Evolutionary conservation across 1,140 invertebrate genomes (phyloP).

Genomic region (Leptopilina boulardi): DNA sequence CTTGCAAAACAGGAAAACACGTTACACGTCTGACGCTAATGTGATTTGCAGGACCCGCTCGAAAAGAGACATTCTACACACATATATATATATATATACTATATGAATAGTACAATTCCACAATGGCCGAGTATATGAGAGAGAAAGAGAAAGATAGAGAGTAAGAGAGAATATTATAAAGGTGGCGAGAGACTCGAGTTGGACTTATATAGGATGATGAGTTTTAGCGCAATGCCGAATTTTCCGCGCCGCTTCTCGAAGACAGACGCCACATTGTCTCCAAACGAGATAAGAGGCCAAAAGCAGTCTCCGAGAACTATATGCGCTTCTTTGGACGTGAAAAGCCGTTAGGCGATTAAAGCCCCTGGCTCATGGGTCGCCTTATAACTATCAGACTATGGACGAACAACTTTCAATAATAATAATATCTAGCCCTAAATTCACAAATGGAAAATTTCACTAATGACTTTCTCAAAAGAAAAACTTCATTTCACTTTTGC

Average conservation of each 20-base stretch:
- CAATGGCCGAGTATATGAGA: slow-evolving; percentile 32
- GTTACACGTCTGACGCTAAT: slow-evolving; percentile 61
- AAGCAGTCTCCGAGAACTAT: neutral
- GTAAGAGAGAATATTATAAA: slow-evolving; percentile 20
- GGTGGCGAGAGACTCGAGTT: slow-evolving; percentile 13
- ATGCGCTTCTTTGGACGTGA: slow-evolving; percentile 30
- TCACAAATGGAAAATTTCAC: neutral
- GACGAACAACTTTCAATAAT: slow-evolving; percentile 26
- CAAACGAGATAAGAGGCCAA: slow-evolving; percentile 32
- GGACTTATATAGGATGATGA: slow-evolving; percentile 43
- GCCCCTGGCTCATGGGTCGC: slow-evolving; percentile 33
- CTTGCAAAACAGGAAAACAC: slow-evolving; percentile 67
- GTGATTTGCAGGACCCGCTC: slow-evolving; percentile 61
- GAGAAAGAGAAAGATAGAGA: slow-evolving; percentile 32
- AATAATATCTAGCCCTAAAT: neutral
- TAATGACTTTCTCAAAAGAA: neutral
- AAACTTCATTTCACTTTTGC: neutral
- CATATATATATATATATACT: too few species aligned
- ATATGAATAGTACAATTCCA: slow-evolving; percentile 32
- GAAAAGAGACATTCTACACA: slow-evolving; percentile 40
- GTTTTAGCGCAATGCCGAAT: slow-evolving; percentile 60
- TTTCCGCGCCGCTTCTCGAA: slow-evolving; percentile 57
- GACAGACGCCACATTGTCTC: slow-evolving; percentile 60
- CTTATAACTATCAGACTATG: slow-evolving; percentile 24
- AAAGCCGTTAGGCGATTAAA: slow-evolving; percentile 42